Evolutionary conservation across 2,113 vertebrate species (phyloP), one percentile per base, ranked within the genome.

Genomic region (Aldabrachelys gigantea): DNA sequence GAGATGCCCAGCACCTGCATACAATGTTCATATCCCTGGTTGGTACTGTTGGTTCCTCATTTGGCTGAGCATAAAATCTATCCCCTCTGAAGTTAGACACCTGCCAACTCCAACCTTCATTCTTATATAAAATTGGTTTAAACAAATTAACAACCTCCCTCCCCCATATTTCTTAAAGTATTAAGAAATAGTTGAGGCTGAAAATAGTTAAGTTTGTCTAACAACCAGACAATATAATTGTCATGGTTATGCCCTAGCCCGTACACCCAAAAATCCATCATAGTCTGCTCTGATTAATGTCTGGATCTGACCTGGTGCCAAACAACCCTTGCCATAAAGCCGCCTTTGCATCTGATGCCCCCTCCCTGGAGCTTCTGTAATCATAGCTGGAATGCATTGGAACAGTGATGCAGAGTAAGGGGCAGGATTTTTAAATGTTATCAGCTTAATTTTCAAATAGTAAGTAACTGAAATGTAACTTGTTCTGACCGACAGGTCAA

Each of bases 71-170:
- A n/a, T 69, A 69, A 69, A n/a, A 69, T 69, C 6, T 13, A 69
- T 69, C 62, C 62, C 62, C 16, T 69, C 31, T 69, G 62, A 35
- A n/a, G 31, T 69, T 69, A 69, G 31, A 69, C 35, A 54, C 21
- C 80, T 13, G 29, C 4, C 52, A 3, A 12, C 0, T 3, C 7
- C 22, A 25, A 35, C 38, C 4, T 69, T 35, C 59, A 65, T 65
- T 69, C 62, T 69, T 69, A 35, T n/a, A 69, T 69, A n/a, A 17
- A 84, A 54, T 16, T 31, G 31, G 2, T 10, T 31, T 31, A 72
- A 24, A 31, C 29, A 6, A n/a, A 5, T 1, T 87, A 81, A 86
- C 35, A 25, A 1, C 0, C 0, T 81, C 1, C 2, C 11, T 52
- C 50, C n/a, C 5, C 50, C 35, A 38, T 53, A 31, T 19, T 35